These are phyloP conservation scores for Loripinus fragilis DNA, from an alignment of 2,888 invertebrate species.

Conservation along the genomic window DNA sequence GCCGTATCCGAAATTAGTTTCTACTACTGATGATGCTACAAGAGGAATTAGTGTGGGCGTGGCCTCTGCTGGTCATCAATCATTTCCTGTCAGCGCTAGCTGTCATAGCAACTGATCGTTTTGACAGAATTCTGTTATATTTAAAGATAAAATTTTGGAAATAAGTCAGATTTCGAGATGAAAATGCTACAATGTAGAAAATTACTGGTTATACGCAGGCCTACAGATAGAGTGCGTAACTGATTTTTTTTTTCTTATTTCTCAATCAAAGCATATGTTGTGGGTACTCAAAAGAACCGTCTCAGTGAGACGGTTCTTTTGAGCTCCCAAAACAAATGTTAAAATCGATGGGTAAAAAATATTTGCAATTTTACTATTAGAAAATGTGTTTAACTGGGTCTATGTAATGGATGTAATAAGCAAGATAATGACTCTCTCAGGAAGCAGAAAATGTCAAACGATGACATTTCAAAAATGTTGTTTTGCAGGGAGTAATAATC, in stretches of 20 bases:
- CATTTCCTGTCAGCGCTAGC: conserved; percentile 28
- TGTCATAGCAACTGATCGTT: conserved; percentile 41
- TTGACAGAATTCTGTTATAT: conserved; percentile 25
- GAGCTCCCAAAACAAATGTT: no score
- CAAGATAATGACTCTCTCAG: background rate
- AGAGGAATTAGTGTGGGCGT: conserved; percentile 49
- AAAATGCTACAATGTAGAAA: no score
- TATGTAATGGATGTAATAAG: no score
- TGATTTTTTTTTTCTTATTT: no score
- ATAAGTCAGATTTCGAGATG: background rate
- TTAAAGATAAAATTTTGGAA: conserved; percentile 8
- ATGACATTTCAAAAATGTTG: conserved; percentile 7
- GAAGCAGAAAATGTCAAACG: background rate
- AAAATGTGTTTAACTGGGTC: no score
- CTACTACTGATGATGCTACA: background rate
- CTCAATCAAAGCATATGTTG: no score
- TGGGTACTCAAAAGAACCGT: no score
- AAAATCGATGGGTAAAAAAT: no score
- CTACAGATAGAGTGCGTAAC: no score
- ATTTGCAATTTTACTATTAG: no score
- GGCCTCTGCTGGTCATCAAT: conserved; percentile 50
- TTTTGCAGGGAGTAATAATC: background rate
- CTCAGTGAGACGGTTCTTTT: no score
- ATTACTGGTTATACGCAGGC: no score
- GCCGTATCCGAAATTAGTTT: conserved; percentile 5